These are phyloP conservation scores for Cricetomys ansorgei DNA, from an alignment of 2,113 vertebrate genomes.

Conservation along the genomic window DNA sequence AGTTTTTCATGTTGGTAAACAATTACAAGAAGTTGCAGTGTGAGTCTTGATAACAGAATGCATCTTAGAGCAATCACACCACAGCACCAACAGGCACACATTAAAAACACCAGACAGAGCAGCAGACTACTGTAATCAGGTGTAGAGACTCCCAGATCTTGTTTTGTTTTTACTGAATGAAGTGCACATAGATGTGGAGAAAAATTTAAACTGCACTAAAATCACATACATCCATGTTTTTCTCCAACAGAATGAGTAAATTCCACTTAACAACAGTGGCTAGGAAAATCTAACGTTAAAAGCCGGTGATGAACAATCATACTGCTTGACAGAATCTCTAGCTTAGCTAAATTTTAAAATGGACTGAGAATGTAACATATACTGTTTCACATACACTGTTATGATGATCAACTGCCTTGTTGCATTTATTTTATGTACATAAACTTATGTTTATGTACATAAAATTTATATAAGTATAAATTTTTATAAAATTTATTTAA, in stretches of 20 bases:
- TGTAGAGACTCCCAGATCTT: background rate
- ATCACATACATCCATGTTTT: slow-evolving; percentile 44
- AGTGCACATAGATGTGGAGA: background rate
- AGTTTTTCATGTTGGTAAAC: background rate
- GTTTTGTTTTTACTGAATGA: slow-evolving; percentile 61
- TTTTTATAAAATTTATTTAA: too few species aligned
- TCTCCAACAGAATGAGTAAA: slow-evolving; percentile 67
- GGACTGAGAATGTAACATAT: slow-evolving; percentile 31
- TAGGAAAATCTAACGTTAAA: slow-evolving; percentile 78
- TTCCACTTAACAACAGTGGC: slow-evolving; percentile 49
- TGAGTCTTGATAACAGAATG: background rate
- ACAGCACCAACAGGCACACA: background rate
- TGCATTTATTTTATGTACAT: background rate
- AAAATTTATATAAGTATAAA: too few species aligned
- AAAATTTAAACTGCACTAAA: slow-evolving; percentile 59
- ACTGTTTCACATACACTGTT: background rate
- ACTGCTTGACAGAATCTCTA: slow-evolving; percentile 57
- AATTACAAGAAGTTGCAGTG: slow-evolving; percentile 35
- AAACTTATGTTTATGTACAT: slow-evolving; percentile 26
- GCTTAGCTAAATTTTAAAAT: slow-evolving; percentile 72
- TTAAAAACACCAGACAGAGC: background rate
- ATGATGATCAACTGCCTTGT: background rate
- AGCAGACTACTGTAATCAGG: background rate
- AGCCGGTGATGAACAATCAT: slow-evolving; percentile 64
- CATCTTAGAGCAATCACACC: background rate